Base-by-base conservation (phyloP, 2,113 vertebrate species). In the Mola mola region DNA sequence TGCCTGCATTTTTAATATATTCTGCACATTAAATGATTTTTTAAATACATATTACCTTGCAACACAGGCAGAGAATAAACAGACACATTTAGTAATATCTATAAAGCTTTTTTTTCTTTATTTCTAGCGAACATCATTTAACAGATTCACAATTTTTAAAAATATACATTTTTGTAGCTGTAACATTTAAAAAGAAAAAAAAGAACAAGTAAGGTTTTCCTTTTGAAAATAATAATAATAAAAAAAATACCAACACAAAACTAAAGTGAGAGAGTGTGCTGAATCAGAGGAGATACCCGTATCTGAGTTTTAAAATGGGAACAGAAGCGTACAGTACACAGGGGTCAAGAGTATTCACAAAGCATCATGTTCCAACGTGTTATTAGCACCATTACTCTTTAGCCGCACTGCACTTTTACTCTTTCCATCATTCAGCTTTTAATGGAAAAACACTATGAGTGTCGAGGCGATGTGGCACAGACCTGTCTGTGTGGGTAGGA, bases 161-260 rank as follows among this genome's bases (percentile, higher is more conserved):
- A 93, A 92, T 92, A 93, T 92, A 92, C 88, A 91, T 80, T 91
- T 92, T 90, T 90, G 89, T 90, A 91, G 88, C 91, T 93, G 89
- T 89, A 84, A 92, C 91, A 92, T 92, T 92, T 88, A 92, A 80
- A 91, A 92, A 91, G 73, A 87, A 90, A 90, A 89, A 82, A 12
- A 24, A 79, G 72, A 87, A 90, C 82, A 87, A 73, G 64, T 86
- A 69, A 82, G 53, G 37, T 70, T 78, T 78, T 82, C 19, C 11
- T 42, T 42, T 46, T 46, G 21, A 25, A 15, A 46, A 86, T 80
- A 82, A 84, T 52, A 78, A 84, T n/a, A n/a, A n/a, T n/a, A n/a
- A 74, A 78, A 79, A 79, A 52, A 72, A 34, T 44, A 66, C 34
- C 64, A 53, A 41, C 60, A 64, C 48, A 66, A 69, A 87, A 82